Percentiles rank a stretch among this genome's conserved stretches.
Conservation (phyloP, 2,797 vertebrate species). For the Sebastes oblongus region DNA sequence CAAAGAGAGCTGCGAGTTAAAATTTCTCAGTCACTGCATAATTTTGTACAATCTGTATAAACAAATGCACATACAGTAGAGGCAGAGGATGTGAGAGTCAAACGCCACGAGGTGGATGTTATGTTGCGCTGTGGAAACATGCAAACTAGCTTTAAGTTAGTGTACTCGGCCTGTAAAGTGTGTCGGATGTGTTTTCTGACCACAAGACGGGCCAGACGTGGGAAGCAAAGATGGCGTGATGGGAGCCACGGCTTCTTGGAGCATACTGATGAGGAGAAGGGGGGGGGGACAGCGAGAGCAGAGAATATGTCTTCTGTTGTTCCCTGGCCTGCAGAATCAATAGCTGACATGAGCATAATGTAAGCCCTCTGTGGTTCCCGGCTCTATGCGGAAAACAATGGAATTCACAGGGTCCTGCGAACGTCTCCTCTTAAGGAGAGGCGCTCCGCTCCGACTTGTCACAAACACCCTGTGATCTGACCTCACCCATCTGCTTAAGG, state of each 20-base stretch:
- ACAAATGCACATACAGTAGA: neutral
- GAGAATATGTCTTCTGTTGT: slow-evolving; percentile 77
- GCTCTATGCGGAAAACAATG: slow-evolving; percentile 55
- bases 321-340: slow-evolving; percentile 67
- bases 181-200: slow-evolving; percentile 32
- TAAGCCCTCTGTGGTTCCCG: slow-evolving; percentile 53
- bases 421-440: slow-evolving; percentile 47
- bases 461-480: slow-evolving; percentile 69
- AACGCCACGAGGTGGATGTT: neutral
- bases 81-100: neutral
- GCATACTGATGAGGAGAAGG: slow-evolving; percentile 67
- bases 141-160: neutral
- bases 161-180: neutral
- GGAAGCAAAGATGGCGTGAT: slow-evolving; percentile 67
- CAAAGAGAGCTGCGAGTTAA: slow-evolving; percentile 4
- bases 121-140: neutral
- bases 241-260: slow-evolving; percentile 54
- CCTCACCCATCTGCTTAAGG: slow-evolving; percentile 67
- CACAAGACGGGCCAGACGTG: slow-evolving; percentile 27
- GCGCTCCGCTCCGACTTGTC: slow-evolving; percentile 51
- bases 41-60: slow-evolving; percentile 19
- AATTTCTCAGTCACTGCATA: slow-evolving; percentile 15
- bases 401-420: slow-evolving; percentile 53
- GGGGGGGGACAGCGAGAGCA: slow-evolving; percentile 24
- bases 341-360: slow-evolving; percentile 74